Percentiles rank a stretch among this genome's conserved stretches.
These are phyloP conservation scores for Notamacropus eugenii DNA, from an alignment of 2,797 vertebrate species.

Conservation along the genomic window DNA sequence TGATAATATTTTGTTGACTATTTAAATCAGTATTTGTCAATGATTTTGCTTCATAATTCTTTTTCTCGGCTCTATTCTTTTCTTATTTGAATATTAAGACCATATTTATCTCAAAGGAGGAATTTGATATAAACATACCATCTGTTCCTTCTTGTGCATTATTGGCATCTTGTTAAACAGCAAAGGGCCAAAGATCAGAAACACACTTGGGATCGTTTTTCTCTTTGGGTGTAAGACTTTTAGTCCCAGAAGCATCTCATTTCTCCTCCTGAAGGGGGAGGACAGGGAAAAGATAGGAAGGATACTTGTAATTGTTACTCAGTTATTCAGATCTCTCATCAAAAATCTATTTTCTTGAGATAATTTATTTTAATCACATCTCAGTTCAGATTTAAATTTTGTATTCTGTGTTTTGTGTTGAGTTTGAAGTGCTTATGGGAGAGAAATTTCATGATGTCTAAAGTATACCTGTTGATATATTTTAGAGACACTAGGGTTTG, in stretches of 20 bases:
- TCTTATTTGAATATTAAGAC: slow-evolving; percentile 3
- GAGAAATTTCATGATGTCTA: not conserved
- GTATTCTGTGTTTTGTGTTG: not conserved
- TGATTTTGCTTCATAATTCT: not conserved
- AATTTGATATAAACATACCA: not conserved
- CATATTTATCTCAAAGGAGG: not conserved
- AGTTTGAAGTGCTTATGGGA: not conserved
- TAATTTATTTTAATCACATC: not conserved
- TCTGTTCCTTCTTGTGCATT: not conserved
- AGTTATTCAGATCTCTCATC: not conserved
- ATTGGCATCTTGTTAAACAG: not conserved
- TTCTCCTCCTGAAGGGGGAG: not conserved
- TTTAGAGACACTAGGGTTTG: not conserved
- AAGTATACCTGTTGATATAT: not conserved
- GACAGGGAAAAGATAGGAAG: not conserved
- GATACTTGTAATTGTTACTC: not conserved
- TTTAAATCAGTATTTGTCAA: not conserved
- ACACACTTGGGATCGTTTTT: not conserved
- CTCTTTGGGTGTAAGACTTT: not conserved
- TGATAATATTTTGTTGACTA: not conserved
- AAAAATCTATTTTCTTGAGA: not conserved
- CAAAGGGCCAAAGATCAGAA: not conserved
- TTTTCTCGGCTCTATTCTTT: not conserved
- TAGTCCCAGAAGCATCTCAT: not conserved
- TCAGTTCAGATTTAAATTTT: not conserved